These are phyloP conservation scores for Cephus rjabovi DNA, from an alignment of 2,888 invertebrate genomes.

Conservation along the genomic window DNA sequence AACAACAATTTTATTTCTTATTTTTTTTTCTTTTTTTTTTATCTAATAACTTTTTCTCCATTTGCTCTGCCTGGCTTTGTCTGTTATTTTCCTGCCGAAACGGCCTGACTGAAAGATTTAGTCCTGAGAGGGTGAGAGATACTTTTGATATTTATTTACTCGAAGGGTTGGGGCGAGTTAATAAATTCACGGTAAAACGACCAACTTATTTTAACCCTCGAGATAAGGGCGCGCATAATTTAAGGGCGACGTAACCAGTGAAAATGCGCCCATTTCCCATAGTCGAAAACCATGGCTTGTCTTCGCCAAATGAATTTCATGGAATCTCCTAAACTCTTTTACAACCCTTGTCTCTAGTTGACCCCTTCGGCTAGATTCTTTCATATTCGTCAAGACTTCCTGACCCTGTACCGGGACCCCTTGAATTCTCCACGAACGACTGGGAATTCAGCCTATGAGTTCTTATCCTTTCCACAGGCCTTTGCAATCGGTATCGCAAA, in stretches of 20 bases:
- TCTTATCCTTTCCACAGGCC: not conserved
- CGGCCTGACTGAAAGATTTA: conserved; percentile 38
- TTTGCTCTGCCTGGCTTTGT: not conserved
- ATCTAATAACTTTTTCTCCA: not conserved
- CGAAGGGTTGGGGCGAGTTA: conserved; percentile 23
- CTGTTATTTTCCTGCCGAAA: not conserved
- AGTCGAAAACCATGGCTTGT: not conserved
- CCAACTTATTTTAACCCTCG: conserved; percentile 41
- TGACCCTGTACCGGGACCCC: not conserved
- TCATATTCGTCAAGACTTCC: not conserved
- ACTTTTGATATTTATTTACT: conserved; percentile 47
- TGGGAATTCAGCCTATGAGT: not conserved
- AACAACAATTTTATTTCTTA: not conserved
- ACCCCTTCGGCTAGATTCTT: not conserved
- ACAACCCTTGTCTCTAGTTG: not conserved
- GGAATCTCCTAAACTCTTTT: not conserved
- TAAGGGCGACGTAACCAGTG: conserved; percentile 9
- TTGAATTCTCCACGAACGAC: not conserved
- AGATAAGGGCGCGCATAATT: conserved; percentile 47
- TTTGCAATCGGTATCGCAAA: not conserved
- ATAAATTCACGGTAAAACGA: conserved; percentile 38
- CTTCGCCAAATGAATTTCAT: not conserved
- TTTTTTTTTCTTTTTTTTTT: not conserved
- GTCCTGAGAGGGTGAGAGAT: conserved; percentile 30
- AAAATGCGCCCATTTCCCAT: not conserved